phyloP scores from a whole-genome alignment of 2,113 vertebrate species.

The Delphinapterus leucas region DNA sequence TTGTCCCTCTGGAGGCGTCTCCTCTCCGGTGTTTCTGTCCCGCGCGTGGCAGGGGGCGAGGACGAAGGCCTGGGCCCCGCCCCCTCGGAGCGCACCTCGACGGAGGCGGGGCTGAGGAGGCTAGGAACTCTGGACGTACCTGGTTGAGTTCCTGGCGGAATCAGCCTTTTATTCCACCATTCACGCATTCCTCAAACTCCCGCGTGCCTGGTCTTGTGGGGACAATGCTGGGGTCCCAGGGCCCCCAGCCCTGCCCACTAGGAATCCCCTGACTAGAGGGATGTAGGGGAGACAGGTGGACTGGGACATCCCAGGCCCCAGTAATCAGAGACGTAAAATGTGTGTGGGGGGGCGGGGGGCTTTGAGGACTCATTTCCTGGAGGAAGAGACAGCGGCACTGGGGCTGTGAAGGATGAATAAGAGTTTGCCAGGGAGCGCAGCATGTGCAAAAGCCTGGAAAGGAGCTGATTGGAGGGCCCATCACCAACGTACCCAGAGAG shows the following conservation, averaged over 20 bases:
- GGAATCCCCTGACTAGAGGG: neutral
- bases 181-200: neutral
- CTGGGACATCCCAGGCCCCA: neutral
- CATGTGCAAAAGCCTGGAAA: neutral
- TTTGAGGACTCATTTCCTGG: neutral
- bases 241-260: neutral
- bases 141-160: neutral
- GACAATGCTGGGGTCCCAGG: neutral
- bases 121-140: neutral
- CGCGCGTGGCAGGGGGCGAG: neutral
- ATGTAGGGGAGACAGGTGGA: neutral
- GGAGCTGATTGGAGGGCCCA: neutral
- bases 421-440: conserved; percentile 12
- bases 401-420: conserved; percentile 4
- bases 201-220: neutral
- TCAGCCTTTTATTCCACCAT: neutral
- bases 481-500: neutral
- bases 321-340: neutral
- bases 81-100: neutral
- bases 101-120: neutral
- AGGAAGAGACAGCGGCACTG: neutral
- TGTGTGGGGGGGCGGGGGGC: too few relatives aligned
- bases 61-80: neutral
- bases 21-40: neutral
- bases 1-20: neutral